Evolutionary conservation across 2,888 invertebrate species (phyloP).

Genomic region (Antheraea assamensis): DNA sequence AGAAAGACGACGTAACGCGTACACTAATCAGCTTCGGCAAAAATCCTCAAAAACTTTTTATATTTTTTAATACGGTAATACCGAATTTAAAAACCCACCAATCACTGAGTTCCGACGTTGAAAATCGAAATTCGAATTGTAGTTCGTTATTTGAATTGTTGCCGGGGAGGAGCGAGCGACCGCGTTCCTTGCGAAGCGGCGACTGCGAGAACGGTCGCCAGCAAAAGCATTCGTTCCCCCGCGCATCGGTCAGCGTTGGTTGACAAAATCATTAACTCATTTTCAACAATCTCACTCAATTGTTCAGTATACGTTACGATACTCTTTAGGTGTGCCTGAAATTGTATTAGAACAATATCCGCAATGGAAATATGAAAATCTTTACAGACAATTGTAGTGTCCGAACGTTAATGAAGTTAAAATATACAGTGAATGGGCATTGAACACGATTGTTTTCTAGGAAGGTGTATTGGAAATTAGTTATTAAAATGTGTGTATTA

Average conservation of each 20-base stretch:
- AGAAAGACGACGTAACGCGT: slow-evolving; percentile 49
- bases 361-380: slow-evolving; percentile 2
- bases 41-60: slow-evolving; percentile 32
- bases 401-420: slow-evolving; percentile 3
- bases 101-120: slow-evolving; percentile 55
- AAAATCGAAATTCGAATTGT: slow-evolving; percentile 35
- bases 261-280: not conserved
- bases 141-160: slow-evolving; percentile 42
- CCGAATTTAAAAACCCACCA: slow-evolving; percentile 54
- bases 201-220: slow-evolving; percentile 56
- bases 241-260: slow-evolving; percentile 56
- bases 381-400: not conserved
- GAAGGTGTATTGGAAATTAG: slow-evolving; percentile 26
- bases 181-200: slow-evolving; percentile 63
- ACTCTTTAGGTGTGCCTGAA: not conserved
- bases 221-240: slow-evolving; percentile 61
- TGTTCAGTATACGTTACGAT: not conserved
- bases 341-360: not conserved
- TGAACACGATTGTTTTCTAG: slow-evolving; percentile 31
- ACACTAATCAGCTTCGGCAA: slow-evolving; percentile 24
- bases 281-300: not conserved
- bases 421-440: slow-evolving; percentile 29
- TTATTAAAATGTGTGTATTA: not conserved
- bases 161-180: slow-evolving; percentile 54
- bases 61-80: slow-evolving; percentile 35